Evolutionary conservation across 2,113 vertebrate genomes (phyloP), one percentile per base, ranked within the genome.

Genomic region (Festucalex cinctus): DNA sequence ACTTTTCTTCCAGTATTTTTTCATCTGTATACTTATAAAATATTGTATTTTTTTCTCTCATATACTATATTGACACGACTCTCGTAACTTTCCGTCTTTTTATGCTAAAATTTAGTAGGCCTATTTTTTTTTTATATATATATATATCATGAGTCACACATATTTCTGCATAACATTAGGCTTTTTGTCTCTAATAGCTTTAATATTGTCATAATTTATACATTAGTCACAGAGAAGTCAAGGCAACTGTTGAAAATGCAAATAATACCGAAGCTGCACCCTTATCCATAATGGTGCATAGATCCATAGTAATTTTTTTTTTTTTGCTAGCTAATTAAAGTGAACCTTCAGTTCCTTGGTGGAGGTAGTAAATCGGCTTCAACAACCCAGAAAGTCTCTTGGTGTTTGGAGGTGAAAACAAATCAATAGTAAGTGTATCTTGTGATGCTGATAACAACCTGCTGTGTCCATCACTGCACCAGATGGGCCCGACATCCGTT

Each of bases 401-500:
- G 51, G 51, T 54, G 22, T 54, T 54, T 54, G 22, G 51, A 54
- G 51, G 51, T 54, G 51, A 54, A 54, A 54, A 10, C 51, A 54
- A 54, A 54, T 54, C 51, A 14, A 54, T 54, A 54, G 10, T 54
- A 54, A 54, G 51, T 54, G n/a, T 54, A 26, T 54, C 51, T 54
- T 26, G 51, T 9, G 48, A 43, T 66, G 36, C 64, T 70, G 44
- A 71, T 69, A 26, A 46, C 37, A 3, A 49, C 57, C 46, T 63
- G 68, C 53, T 79, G 36, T 71, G 32, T 68, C 72, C 59, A 41
- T 66, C 60, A 49, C 51, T 35, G 0, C 41, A 54, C 48, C 82
- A 91, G 91, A 90, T 76, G 90, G 22, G 26, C 10, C 10, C 22
- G 5, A 26, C 51, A 54, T 10, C 22, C 22, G 22, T 26, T 54